Evolutionary conservation across 1,140 invertebrate genomes (phyloP), one percentile per base, ranked within the genome.

Genomic region (Bombus polaris): DNA sequence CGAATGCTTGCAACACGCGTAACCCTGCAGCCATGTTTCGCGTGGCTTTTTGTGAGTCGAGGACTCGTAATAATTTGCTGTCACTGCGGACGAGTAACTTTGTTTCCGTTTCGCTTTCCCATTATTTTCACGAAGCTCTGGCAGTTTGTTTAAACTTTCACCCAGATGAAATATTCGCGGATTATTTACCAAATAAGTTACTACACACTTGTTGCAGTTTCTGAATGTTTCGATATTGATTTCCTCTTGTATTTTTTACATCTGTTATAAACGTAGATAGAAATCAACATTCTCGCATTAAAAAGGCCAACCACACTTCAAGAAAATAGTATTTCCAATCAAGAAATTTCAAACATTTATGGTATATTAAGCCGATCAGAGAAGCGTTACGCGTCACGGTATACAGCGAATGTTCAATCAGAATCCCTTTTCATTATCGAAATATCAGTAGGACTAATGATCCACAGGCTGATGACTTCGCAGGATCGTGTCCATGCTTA

Each of bases 21-120:
- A n/a, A n/a, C 35, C 22, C 18, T 22, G 8, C n/a, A 65, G 28
- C 75, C 5, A 62, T 25, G 57, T 77, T 77, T 62, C 32, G 9
- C 57, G 15, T 22, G 25, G 57, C 37, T 77, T 65, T 77, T 77
- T 62, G 57, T 32, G 75, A 62, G n/a, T 62, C 71, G 42, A 47
- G 71, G 42, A 9, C 1, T 73, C 75, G 75, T 77, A 47, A 62
- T 77, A 77, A 77, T 77, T 77, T 65, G 57, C 75, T 77, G 75
- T 77, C 39, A 62, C 37, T n/a, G n/a, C 57, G 57, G 57, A 42
- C 39, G 75, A 62, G 57, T 77, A 77, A 77, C 75, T n/a, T 37
- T 42, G 75, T 77, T 65, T 42, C 57, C 28, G 57, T 77, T 62
- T 65, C 22, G 57, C 37, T 37, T 77, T 22, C 25, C 57, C 57